Evolutionary conservation across 2,113 vertebrate species (phyloP).

Genomic region (Pao palembangensis): DNA sequence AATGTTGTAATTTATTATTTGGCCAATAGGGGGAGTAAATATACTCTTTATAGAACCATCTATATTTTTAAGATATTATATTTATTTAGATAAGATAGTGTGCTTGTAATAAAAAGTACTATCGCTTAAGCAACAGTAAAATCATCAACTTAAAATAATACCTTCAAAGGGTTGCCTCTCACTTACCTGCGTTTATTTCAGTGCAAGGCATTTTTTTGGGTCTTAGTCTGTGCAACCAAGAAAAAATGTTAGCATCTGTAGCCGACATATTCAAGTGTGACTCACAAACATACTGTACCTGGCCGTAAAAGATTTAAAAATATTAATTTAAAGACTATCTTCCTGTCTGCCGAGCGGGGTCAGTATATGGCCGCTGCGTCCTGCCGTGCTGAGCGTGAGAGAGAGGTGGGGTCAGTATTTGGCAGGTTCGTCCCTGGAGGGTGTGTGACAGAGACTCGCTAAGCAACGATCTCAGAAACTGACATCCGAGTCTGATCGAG

Average conservation of each 20-base stretch:
- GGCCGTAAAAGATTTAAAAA: neutral
- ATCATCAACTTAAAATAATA: too few relatives aligned
- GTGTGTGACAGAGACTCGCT: constrained; percentile 45
- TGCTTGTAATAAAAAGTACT: too few relatives aligned
- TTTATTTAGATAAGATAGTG: too few relatives aligned
- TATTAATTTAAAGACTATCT: neutral
- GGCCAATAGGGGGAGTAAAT: too few relatives aligned
- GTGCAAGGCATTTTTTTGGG: neutral
- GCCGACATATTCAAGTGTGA: neutral
- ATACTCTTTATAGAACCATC: too few relatives aligned
- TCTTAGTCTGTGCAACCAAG: neutral
- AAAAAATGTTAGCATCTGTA: neutral
- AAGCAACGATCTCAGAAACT: constrained; percentile 60
- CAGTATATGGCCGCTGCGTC: constrained; percentile 61
- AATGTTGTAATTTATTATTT: too few relatives aligned
- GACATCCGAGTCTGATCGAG: constrained; percentile 54
- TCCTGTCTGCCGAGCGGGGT: constrained; percentile 21
- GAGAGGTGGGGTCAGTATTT: constrained; percentile 67
- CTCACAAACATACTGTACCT: neutral
- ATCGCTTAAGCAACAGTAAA: too few relatives aligned
- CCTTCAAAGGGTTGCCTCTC: too few relatives aligned
- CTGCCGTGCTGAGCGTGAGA: constrained; percentile 14
- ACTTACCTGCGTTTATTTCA: too few relatives aligned
- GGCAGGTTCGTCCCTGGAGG: constrained; percentile 68
- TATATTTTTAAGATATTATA: too few relatives aligned